Conservation (phyloP, 1,140 invertebrate species). For the Drosophila aff. region DNA sequence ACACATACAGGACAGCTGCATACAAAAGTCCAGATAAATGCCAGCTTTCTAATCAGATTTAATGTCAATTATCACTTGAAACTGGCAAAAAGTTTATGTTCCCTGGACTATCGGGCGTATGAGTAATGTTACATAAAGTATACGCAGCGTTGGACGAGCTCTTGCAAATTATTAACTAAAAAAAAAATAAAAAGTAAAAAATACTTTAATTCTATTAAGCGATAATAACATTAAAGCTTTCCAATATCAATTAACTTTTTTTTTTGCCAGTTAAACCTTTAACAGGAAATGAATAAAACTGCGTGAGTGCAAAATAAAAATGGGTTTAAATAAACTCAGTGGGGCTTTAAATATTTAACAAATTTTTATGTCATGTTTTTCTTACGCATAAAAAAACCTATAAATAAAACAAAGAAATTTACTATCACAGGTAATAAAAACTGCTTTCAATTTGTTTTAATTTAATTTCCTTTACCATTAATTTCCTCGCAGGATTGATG, state of each 20-base stretch:
- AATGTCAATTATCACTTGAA: conserved; percentile 2
- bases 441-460: neutral
- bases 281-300: neutral
- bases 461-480: neutral
- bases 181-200: neutral
- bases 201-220: neutral
- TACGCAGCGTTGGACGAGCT: conserved; percentile 11
- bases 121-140: conserved; percentile 20
- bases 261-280: neutral
- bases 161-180: neutral
- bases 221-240: neutral
- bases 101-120: conserved; percentile 1
- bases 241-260: neutral
- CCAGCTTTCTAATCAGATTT: conserved; percentile 3
- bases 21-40: conserved; percentile 1
- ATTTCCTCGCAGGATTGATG: neutral
- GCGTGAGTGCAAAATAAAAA: neutral
- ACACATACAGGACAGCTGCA: neutral
- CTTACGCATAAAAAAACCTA: neutral
- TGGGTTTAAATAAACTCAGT: neutral
- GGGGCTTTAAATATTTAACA: neutral
- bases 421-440: neutral
- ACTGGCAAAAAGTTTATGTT: neutral
- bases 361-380: neutral
- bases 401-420: neutral